Percentiles rank a stretch among this genome's conserved stretches.
Conservation (phyloP, 1,140 invertebrate species). For the Drusus annulatus region DNA sequence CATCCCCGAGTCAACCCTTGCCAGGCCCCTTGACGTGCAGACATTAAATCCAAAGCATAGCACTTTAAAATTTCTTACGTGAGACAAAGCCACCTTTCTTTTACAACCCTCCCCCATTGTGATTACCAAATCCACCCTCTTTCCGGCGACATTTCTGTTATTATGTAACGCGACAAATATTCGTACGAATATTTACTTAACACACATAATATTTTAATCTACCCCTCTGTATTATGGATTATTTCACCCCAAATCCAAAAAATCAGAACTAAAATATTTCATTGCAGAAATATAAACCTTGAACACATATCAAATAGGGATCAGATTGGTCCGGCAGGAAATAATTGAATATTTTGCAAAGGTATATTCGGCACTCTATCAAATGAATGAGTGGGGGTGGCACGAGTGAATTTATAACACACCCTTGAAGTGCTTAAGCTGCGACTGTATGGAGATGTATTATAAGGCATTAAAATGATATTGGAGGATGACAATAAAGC, state of each 20-base stretch:
- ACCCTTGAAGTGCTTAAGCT: conserved; percentile 55
- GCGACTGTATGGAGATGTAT: conserved; percentile 56
- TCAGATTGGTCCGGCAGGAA: not conserved
- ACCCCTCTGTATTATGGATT: conserved; percentile 72
- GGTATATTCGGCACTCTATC: conserved; percentile 56
- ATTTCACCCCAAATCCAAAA: conserved; percentile 60
- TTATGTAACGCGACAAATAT: conserved; percentile 69
- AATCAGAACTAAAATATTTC: not conserved
- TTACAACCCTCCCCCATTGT: conserved; percentile 35
- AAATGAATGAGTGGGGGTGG: conserved; percentile 56
- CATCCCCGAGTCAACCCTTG: no score
- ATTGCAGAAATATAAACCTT: no score
- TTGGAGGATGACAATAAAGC: conserved; percentile 58
- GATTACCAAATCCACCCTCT: conserved; percentile 33
- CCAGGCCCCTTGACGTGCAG: not conserved
- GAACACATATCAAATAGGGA: not conserved
- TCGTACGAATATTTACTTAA: conserved; percentile 75
- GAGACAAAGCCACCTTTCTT: conserved; percentile 22
- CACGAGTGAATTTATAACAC: conserved; percentile 56
- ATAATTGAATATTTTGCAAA: conserved; percentile 48
- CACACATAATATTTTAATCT: conserved; percentile 75
- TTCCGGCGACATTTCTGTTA: conserved; percentile 54
- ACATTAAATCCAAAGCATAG: conserved; percentile 18
- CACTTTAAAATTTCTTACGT: conserved; percentile 26
- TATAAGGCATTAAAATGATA: conserved; percentile 57